Base-by-base conservation (phyloP, 2,888 invertebrate genomes). In the Brenthis hecate region DNA sequence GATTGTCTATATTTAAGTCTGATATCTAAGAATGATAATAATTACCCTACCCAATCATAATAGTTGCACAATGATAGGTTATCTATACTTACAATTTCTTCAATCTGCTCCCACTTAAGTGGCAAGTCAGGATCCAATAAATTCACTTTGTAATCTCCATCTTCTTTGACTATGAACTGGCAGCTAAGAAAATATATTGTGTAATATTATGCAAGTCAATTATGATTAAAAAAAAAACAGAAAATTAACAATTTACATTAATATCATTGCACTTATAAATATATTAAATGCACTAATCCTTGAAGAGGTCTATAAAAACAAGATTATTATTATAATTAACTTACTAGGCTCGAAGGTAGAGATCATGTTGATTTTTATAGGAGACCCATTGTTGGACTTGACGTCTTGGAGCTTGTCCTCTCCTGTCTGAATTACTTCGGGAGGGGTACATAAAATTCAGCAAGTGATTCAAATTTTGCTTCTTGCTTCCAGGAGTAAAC, bases 281-380 rank as follows among this genome's bases (percentile, higher is more conserved):
- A 28, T 28, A 28, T 28, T 28, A 28, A 4, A 28, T 28, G 28
- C 28, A 28, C 5, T 4, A 36, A 56, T n/a, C 14, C n/a, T 14
- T 32, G 28, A 14, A 36, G 4, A 36, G 16, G 47, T 48, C 14
- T 16, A 48, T 6, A n/a, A 8, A 14, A 58, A n/a, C 4, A n/a
- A 13, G 1, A n/a, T 13, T 5, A 50, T 6, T 14, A 43, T 3
- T 43, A 53, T 5, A 36, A 43, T 19, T 14, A 19, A 36, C 95
- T 94, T 93, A 98, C 98, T 98, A 98, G 70, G 98, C 98, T 91
- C 99, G 97, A 72, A 99, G 91, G 88, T 97, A 99, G 81, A 98
- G 96, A 84, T 99, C 98, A 91, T 98, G 98, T 86, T 97, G 98
- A 89, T 97, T 98, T 83, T 96, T 96, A 78, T 95, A 95, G 70